These are phyloP conservation scores for Altica lythri DNA, from an alignment of 2,888 invertebrate species.

Conservation along the genomic window DNA sequence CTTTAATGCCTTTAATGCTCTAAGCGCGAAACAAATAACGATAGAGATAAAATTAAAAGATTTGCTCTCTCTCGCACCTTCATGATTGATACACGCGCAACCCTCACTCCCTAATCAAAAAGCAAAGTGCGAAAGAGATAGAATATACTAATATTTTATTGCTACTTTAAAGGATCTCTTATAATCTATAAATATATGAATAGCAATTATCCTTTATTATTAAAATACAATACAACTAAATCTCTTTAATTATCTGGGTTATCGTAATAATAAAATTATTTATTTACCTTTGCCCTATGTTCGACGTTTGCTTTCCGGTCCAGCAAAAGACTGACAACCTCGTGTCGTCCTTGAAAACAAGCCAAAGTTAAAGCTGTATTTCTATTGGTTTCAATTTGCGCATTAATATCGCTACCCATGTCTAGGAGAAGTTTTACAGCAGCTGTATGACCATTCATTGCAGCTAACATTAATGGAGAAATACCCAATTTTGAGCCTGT, in stretches of 20 bases:
- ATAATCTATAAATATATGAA: no score
- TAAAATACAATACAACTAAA: neutral
- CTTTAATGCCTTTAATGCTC: no score
- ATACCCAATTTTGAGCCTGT: constrained; percentile 97
- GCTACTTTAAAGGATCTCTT: no score
- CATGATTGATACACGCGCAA: no score
- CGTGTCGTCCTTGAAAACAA: constrained; percentile 98
- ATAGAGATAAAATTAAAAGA: no score
- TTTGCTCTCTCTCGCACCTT: no score
- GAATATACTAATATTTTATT: no score
- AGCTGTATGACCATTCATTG: constrained; percentile 97
- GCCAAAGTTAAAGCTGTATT: constrained; percentile 98
- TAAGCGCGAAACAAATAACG: no score
- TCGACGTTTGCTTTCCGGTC: constrained; percentile 98
- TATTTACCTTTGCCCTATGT: constrained; percentile 74
- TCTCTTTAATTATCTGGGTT: no score
- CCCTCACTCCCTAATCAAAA: no score
- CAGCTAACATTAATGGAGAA: constrained; percentile 97
- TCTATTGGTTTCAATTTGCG: constrained; percentile 98
- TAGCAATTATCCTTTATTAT: no score
- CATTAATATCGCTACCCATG: constrained; percentile 99
- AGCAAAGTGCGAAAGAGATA: no score
- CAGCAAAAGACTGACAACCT: constrained; percentile 94
- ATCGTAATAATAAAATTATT: constrained; percentile 3
- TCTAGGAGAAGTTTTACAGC: constrained; percentile 94